Evolutionary conservation across 2,888 invertebrate species (phyloP), one percentile per base, ranked within the genome.

Genomic region (Cetonia aurata): DNA sequence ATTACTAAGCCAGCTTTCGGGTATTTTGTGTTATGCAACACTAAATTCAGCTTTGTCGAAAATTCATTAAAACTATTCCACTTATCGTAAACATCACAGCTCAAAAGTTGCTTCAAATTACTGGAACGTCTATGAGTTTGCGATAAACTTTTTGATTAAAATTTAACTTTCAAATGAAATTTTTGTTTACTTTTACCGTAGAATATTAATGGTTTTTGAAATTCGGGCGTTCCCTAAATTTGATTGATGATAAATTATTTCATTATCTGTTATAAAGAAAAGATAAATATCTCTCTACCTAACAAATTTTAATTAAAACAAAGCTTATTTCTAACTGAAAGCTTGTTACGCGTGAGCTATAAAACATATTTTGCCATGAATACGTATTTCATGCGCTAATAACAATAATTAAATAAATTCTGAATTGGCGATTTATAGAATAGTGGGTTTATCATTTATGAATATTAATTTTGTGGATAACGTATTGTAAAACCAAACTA

Each of bases 151-250:
- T 19, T 19, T 52, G 52, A 52, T 12, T 31, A 53, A 53, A 19
- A 53, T 53, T 53, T 31, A 31, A 31, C 8, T 31, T 53, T 53
- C 19, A 53, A 53, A 53, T 53, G 31, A 31, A 53, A 31, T 31
- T 53, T 31, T 15, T 13, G 15, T 50, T 50, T 50, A 15, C 15
- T 13, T 50, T 50, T 50, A n/a, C 13, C 50, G 44, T 13, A 25
- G 25, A 25, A 25, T 44, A n/a, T 44, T 44, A 13, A n/a, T 6
- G 44, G 50, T 2, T 15, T 17, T 19, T 9, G 19, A 6, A 52
- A 25, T 25, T 25, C 8, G 8, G 31, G n/a, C 9, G 17, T 19
- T 9, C 31, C 10, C 1, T 3, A 44, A 44, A 31, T 10, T 53
- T n/a, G 53, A 19, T 19, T 53, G 53, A 0, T 12, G 25, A 10